Conservation (phyloP, 1,140 invertebrate genomes). For the Paramacrobiotus metropolitanus region DNA sequence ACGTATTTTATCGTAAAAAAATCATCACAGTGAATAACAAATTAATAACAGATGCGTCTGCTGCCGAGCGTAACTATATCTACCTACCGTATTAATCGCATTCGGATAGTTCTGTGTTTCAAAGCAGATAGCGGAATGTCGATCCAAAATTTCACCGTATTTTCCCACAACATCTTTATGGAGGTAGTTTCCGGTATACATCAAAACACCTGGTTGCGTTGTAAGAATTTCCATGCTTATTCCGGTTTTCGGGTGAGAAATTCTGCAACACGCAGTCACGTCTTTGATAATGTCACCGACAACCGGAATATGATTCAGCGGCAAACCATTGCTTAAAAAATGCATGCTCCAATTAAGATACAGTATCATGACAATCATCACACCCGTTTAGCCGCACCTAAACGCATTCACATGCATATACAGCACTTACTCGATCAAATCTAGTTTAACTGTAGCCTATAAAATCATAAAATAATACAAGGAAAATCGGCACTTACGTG, state of each 20-base stretch:
- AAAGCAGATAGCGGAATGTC: constrained; percentile 58
- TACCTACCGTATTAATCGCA: constrained; percentile 51
- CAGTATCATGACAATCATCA: too few relatives aligned
- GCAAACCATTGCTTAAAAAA: too few relatives aligned
- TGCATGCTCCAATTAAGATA: too few relatives aligned
- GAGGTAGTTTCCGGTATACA: constrained; percentile 60
- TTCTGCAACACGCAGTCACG: constrained; percentile 23
- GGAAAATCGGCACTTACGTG: constrained; percentile 14
- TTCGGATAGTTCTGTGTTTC: constrained; percentile 82
- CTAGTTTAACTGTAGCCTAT: too few relatives aligned
- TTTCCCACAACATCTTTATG: constrained; percentile 40
- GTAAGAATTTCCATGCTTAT: constrained; percentile 47
- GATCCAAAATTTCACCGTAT: constrained; percentile 36
- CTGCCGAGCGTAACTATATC: constrained; percentile 4
- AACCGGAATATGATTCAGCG: neutral
- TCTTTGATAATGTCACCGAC: constrained; percentile 2
- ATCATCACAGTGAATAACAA: constrained; percentile 12
- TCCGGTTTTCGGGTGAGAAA: constrained; percentile 40
- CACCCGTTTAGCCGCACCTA: too few relatives aligned
- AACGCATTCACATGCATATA: too few relatives aligned
- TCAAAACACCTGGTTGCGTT: constrained; percentile 66
- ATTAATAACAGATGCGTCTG: constrained; percentile 15
- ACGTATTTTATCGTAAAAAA: neutral
- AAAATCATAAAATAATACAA: too few relatives aligned
- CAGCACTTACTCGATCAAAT: too few relatives aligned